Evolutionary conservation across 2,888 invertebrate genomes (phyloP).

Genomic region (Unio pictorum): DNA sequence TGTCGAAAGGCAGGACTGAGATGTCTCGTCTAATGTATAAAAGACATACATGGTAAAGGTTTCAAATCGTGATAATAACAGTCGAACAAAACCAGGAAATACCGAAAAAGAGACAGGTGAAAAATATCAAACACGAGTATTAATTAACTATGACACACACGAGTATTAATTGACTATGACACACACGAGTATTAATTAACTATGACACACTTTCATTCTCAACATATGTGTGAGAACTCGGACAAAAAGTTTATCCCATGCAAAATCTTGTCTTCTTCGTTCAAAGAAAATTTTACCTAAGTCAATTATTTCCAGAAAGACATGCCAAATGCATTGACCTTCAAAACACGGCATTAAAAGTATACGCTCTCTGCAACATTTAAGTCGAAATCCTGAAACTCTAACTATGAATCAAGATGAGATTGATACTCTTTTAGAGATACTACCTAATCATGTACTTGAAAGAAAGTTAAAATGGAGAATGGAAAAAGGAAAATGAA

Average conservation of each 20-base stretch:
- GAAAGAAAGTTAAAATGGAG: slow-evolving; percentile 21
- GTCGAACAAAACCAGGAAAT: slow-evolving; percentile 28
- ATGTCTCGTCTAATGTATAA: no score
- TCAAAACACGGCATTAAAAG: slow-evolving; percentile 23
- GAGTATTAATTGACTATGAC: slow-evolving; percentile 21
- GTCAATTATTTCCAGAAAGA: slow-evolving; percentile 17
- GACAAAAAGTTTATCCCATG: slow-evolving; percentile 5
- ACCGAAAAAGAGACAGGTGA: slow-evolving; percentile 9
- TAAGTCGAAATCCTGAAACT: slow-evolving; percentile 21
- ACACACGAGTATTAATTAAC: slow-evolving; percentile 24
- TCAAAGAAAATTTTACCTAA: slow-evolving; percentile 15
- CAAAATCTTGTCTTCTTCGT: slow-evolving; percentile 14
- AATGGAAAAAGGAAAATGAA: slow-evolving; percentile 24
- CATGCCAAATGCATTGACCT: slow-evolving; percentile 23
- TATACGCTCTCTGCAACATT: slow-evolving; percentile 5
- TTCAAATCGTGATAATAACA: slow-evolving; percentile 29
- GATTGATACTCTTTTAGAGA: slow-evolving; percentile 3
- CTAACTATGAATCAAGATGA: slow-evolving; percentile 9
- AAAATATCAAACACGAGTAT: slow-evolving; percentile 17
- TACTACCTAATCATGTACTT: slow-evolving; percentile 14
- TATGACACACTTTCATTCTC: slow-evolving; percentile 14
- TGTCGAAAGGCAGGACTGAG: neutral
- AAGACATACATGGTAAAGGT: slow-evolving; percentile 15
- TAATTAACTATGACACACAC: slow-evolving; percentile 20
- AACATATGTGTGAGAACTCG: slow-evolving; percentile 4